A percentile compares a stretch with the other conserved stretches of the same genome.
These are phyloP conservation scores for Drosophila tanythrix DNA, from an alignment of 2,888 invertebrate genomes.

Conservation along the genomic window DNA sequence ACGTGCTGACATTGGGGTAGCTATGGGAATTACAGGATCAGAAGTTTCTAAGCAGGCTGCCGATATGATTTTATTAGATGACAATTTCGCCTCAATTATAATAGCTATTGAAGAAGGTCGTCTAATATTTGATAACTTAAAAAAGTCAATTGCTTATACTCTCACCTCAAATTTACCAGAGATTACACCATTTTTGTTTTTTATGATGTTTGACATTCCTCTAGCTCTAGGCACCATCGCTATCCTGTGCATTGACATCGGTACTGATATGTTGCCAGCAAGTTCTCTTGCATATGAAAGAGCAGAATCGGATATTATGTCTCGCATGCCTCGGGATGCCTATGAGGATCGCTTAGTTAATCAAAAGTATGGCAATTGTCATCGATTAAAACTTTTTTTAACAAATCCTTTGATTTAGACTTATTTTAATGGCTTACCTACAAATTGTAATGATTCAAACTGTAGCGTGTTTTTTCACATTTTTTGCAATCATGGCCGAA, in stretches of 20 bases:
- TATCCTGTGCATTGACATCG: conserved; percentile 98
- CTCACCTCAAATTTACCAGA: conserved; percentile 98
- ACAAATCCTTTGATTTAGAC: conserved; percentile 64
- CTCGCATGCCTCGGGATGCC: conserved; percentile 92
- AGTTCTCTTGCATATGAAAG: conserved; percentile 94
- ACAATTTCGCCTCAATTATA: conserved; percentile 99
- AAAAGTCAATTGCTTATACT: conserved; percentile 99
- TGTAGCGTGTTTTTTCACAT: conserved; percentile 93
- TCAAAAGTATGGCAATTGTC: conserved; percentile 72
- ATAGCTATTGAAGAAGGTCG: conserved; percentile 97
- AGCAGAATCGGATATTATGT: conserved; percentile 94
- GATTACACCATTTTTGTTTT: conserved; percentile 97
- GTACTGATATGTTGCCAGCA: conserved; percentile 97
- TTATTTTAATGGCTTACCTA: conserved; percentile 93
- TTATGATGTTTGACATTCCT: conserved; percentile 97
- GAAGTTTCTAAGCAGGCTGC: conserved; percentile 98
- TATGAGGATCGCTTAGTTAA: conserved; percentile 93
- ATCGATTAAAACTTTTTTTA: conserved; percentile 19
- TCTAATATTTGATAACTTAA: conserved; percentile 97
- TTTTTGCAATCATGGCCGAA: conserved; percentile 94
- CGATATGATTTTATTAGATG: conserved; percentile 99
- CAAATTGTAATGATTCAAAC: conserved; percentile 95
- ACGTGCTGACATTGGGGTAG: conserved; percentile 96
- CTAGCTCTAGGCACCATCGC: conserved; percentile 97
- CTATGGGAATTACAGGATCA: conserved; percentile 96